Evolutionary conservation across 2,888 invertebrate genomes (phyloP), one percentile per base, ranked within the genome.

Genomic region (Noctua fimbriata): DNA sequence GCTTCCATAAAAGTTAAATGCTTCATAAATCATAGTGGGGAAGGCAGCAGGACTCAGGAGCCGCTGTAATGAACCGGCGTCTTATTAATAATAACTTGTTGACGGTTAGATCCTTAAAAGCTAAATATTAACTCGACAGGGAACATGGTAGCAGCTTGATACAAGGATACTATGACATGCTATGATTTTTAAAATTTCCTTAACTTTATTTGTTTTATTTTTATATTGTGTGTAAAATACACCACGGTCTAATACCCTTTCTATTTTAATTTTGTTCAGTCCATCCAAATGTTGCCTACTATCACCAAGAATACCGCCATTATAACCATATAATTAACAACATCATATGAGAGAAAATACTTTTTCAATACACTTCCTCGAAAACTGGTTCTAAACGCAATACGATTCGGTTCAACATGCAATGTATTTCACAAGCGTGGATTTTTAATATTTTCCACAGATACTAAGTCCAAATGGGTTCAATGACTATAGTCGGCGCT

Each of bases 1-100:
- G 92, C 93, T 91, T 94, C 94, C 95, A 95, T 95, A 95, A 96
- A 96, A 96, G 95, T 95, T 95, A 95, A 96, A 96, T 95, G 95
- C 91, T 88, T 91, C 93, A 95, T 96, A 95, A 96, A 95, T 96
- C 95, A 96, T 94, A 91, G 93, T 91, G 89, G 90, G 91, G 92
- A 91, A 89, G 93, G 93, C 94, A 92, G 41, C 52, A 86, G 67
- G 58, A 83, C 79, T 79, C 78, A 76, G 78, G 92, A 89, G 90
- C 91, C 80, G 88, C 81, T 83, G 89, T 94, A 95, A 95, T 95
- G 92, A 95, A 95, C 95, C 90, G 93, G 89, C 92, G 92, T 91
- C 93, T 95, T 95, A 94, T 94, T 95, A 95, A 94, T 93, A 94
- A 88, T 87, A 87, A 86, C 82, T 87, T 87, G 91, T 90, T 91